Evolutionary conservation across 2,797 vertebrate genomes (phyloP).

Genomic region (Schizothorax lantsangensis): DNA sequence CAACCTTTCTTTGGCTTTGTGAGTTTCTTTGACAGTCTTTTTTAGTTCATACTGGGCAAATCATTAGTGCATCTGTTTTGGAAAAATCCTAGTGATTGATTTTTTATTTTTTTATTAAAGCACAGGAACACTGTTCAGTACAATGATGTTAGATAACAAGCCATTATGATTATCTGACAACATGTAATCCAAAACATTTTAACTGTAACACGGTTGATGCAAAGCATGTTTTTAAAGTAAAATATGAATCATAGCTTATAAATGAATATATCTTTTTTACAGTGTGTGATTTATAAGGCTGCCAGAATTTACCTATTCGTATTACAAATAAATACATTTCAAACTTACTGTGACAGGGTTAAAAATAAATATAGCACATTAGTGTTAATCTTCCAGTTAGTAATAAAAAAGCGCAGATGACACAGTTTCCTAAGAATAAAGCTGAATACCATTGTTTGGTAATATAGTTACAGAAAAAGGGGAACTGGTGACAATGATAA

Average conservation of each 20-base stretch:
- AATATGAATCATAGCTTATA: background rate
- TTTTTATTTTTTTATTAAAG: background rate
- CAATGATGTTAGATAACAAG: background rate
- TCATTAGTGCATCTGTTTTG: background rate
- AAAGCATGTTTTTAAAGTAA: background rate
- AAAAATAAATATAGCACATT: background rate
- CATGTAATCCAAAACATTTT: background rate
- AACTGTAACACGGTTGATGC: background rate
- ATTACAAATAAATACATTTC: background rate
- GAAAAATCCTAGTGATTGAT: background rate
- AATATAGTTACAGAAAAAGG: background rate
- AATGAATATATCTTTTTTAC: background rate
- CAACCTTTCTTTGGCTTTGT: background rate
- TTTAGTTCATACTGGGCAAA: background rate
- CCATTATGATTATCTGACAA: background rate
- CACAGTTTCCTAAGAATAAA: background rate
- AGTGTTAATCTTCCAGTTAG: background rate
- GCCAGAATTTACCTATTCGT: background rate
- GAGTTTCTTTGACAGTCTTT: background rate
- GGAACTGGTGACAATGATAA: background rate
- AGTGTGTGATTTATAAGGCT: background rate
- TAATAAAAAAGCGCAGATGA: background rate
- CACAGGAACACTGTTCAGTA: background rate
- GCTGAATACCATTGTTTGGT: background rate
- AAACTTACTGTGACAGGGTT: background rate